phyloP scores from a whole-genome alignment of 2,113 vertebrate genomes.

The Hemibagrus wyckioides region DNA sequence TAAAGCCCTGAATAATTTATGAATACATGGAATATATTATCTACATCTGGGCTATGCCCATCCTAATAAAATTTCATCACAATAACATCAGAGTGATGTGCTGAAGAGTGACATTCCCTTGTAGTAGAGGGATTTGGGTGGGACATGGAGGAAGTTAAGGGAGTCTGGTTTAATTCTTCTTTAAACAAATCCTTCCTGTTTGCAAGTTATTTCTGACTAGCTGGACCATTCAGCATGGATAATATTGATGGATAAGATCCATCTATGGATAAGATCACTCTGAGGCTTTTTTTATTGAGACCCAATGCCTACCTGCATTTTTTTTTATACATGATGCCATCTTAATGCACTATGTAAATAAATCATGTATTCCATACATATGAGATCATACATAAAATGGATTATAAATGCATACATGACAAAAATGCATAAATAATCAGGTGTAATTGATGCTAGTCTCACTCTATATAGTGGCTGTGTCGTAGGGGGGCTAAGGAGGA shows the following conservation, averaged over 20 bases:
- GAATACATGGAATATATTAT: background rate
- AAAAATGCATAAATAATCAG: too few relatives aligned
- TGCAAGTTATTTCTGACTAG: conserved; percentile 32
- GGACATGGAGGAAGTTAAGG: conserved; percentile 25
- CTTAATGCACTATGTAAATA: background rate
- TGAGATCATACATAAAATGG: too few relatives aligned
- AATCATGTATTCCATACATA: background rate
- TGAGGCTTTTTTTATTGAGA: background rate
- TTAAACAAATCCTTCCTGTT: conserved; percentile 49
- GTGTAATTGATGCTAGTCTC: conserved; percentile 8
- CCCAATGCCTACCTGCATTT: background rate
- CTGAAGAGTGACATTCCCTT: conserved; percentile 22
- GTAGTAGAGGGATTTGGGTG: conserved; percentile 33
- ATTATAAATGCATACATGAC: background rate
- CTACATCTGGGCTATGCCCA: background rate
- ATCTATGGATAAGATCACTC: background rate
- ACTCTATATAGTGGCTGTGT: background rate
- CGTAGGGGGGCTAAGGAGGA: background rate
- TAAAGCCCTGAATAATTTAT: background rate
- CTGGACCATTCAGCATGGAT: background rate
- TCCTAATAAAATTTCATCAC: background rate
- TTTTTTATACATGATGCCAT: background rate
- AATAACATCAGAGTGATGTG: background rate
- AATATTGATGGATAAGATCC: background rate
- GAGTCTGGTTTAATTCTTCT: conserved; percentile 9